These are phyloP conservation scores for Aleiodes leptofemur DNA, from an alignment of 2,888 invertebrate species.

Conservation along the genomic window DNA sequence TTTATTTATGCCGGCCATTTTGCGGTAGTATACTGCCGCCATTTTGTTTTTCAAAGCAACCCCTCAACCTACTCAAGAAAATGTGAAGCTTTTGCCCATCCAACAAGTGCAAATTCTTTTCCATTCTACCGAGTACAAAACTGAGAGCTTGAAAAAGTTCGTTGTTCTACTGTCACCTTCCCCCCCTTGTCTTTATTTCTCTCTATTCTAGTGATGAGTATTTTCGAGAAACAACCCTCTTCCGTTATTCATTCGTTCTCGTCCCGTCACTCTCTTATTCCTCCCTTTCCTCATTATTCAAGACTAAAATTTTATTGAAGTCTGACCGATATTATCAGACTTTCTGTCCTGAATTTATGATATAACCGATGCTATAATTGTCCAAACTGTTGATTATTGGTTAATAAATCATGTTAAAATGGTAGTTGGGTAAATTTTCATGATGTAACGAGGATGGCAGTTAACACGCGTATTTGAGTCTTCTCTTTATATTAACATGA, in stretches of 20 bases:
- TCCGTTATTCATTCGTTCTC: slow-evolving; percentile 23
- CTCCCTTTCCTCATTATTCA: neutral
- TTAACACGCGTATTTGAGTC: slow-evolving; percentile 6
- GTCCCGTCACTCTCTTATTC: slow-evolving; percentile 18
- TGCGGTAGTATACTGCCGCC: slow-evolving; percentile 64
- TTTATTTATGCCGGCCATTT: slow-evolving; percentile 72
- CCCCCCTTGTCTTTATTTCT: slow-evolving; percentile 35
- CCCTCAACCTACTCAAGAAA: slow-evolving; percentile 45
- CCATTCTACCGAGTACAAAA: slow-evolving; percentile 32
- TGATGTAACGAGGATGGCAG: neutral
- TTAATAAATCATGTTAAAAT: slow-evolving; percentile 6
- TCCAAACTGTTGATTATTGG: neutral
- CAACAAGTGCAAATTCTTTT: slow-evolving; percentile 61
- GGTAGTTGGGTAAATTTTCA: neutral
- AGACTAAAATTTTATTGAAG: too few species aligned
- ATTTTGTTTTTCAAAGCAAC: slow-evolving; percentile 69
- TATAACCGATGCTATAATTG: neutral
- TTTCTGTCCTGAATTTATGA: neutral
- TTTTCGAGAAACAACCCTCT: slow-evolving; percentile 21
- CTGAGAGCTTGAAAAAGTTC: neutral
- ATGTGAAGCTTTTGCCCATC: slow-evolving; percentile 44
- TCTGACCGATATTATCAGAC: neutral
- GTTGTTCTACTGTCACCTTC: slow-evolving; percentile 9
- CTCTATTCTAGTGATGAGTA: slow-evolving; percentile 30
- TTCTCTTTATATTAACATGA: neutral